Base-by-base conservation (phyloP, 2,113 vertebrate genomes). In the Talpa occidentalis region DNA sequence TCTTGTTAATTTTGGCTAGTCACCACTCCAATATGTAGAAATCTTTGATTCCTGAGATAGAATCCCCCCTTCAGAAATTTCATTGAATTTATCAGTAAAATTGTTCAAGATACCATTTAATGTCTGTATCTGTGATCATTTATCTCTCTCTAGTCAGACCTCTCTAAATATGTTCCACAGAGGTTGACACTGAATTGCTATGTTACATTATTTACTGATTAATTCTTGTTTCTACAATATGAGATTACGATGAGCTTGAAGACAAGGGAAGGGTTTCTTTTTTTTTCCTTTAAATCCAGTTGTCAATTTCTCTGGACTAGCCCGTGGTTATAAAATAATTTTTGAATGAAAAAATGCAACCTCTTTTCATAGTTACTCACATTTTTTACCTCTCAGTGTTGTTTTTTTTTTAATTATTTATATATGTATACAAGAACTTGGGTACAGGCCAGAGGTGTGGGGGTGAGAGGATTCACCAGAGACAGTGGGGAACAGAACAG, bases 281-380 rank as follows among this genome's bases (percentile, higher is more conserved):
- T 88, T 88, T 80, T 56, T 86, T 52, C 22, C 74, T 77, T 92
- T 40, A 88, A 73, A n/a, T 69, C 60, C 30, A 91, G n/a, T 32
- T 91, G 11, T 24, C 19, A 40, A 70, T 54, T 76, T 86, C 12
- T 10, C 16, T 62, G n/a, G 49, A 21, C 26, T 67, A 67, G 22
- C 2, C 30, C 9, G 52, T 60, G 28, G 3, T 67, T 10, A 73
- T 62, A 9, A 42, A 70, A n/a, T 85, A 49, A 30, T 76, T 64
- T 35, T 90, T 35, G 0, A 88, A 35, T 64, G 16, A 92, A 80
- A 80, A 95, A 62, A 56, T 35, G 7, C 19, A 56, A 85, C 77
- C 5, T 32, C 4, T 49, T 90, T 66, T 60, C 3, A 40, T 66
- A 62, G 85, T 66, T 69, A 79, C 35, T 49, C 62, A 30, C 2